These are phyloP conservation scores for Noctua comes DNA, from an alignment of 2,888 invertebrate species.

Conservation along the genomic window DNA sequence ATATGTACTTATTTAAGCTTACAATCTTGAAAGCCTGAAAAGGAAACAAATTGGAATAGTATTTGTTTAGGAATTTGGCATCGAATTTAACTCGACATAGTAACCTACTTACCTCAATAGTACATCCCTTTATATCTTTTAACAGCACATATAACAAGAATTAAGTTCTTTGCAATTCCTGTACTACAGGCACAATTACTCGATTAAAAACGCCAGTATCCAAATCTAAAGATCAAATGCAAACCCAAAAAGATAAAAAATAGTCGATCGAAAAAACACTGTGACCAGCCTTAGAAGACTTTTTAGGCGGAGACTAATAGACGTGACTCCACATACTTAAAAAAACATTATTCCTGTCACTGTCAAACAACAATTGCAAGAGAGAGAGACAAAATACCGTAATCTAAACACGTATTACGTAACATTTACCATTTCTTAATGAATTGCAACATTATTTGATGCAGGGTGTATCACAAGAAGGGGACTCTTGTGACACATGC, in stretches of 20 bases:
- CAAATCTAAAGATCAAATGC: neutral
- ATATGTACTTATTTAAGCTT: neutral
- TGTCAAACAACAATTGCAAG: neutral
- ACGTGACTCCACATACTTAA: neutral
- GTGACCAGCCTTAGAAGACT: too few species aligned
- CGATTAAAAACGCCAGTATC: neutral
- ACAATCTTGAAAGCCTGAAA: neutral
- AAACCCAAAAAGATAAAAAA: too few species aligned
- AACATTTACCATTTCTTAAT: neutral
- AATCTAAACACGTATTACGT: neutral
- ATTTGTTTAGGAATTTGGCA: neutral
- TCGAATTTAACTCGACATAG: neutral
- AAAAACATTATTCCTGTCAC: neutral
- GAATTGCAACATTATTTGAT: neutral
- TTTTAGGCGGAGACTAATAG: too few species aligned
- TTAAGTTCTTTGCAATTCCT: neutral
- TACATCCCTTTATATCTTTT: neutral
- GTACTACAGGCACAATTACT: neutral
- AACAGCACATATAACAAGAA: neutral
- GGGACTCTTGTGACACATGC: constrained; percentile 76
- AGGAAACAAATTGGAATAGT: neutral
- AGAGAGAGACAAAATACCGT: neutral
- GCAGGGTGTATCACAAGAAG: constrained; percentile 71
- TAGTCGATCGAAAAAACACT: too few species aligned
- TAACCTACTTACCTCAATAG: neutral